Percentiles rank a stretch among this genome's conserved stretches.
Evolutionary conservation across 2,888 invertebrate species (phyloP).

Genomic region (Drosophila barbarae): DNA sequence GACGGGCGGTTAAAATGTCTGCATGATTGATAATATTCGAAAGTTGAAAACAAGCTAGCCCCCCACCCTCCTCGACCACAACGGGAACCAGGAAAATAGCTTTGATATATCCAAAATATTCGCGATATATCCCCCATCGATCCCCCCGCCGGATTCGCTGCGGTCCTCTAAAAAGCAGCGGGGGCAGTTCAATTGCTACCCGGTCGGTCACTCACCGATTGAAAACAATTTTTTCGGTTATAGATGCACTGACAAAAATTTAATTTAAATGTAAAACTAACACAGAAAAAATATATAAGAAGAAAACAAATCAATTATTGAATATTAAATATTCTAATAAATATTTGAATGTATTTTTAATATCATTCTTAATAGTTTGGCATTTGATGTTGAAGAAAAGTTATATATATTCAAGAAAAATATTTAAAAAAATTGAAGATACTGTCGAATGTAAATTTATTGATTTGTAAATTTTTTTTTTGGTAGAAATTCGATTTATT

Average conservation of each 20-base stretch:
- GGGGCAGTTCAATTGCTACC: slow-evolving; percentile 61
- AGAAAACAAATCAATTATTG: no score
- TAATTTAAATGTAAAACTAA: neutral
- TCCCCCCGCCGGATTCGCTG: slow-evolving; percentile 45
- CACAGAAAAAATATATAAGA: no score
- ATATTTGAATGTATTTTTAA: neutral
- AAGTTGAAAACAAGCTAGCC: slow-evolving; percentile 38
- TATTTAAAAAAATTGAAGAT: no score
- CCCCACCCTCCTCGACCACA: slow-evolving; percentile 19
- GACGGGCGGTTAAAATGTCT: slow-evolving; percentile 40
- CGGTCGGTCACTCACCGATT: slow-evolving; percentile 62
- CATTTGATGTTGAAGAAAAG: no score
- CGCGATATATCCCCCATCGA: slow-evolving; percentile 42
- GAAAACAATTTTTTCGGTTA: slow-evolving; percentile 57
- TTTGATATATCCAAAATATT: slow-evolving; percentile 38
- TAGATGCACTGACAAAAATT: neutral
- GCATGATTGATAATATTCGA: slow-evolving; percentile 70
- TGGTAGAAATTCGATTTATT: no score
- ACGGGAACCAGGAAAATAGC: slow-evolving; percentile 31
- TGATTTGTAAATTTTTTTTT: no score
- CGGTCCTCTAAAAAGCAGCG: slow-evolving; percentile 31
- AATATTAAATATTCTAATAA: neutral
- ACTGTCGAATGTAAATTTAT: no score
- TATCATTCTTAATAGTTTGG: no score
- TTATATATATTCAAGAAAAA: no score